phyloP scores from a whole-genome alignment of 2,113 vertebrate genomes.

The Merops nubicus region DNA sequence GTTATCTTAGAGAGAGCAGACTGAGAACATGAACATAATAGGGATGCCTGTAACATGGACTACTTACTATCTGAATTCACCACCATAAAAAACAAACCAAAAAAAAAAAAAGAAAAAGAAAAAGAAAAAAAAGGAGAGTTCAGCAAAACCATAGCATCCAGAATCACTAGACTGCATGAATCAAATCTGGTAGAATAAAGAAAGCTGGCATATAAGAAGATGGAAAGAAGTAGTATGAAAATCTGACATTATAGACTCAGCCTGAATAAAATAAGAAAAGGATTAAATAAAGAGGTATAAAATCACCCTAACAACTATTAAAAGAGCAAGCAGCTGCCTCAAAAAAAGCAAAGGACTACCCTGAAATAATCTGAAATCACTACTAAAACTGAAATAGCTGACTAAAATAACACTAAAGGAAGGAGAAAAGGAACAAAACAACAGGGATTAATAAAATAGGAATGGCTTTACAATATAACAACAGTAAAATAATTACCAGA shows the following conservation, averaged over 20 bases:
- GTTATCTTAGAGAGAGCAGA: not conserved
- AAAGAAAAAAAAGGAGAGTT: not conserved
- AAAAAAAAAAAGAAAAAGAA: not conserved
- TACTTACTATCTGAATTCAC: not conserved
- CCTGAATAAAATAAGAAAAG: not conserved
- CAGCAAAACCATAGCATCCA: not conserved
- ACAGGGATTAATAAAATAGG: not conserved
- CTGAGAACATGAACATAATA: not conserved
- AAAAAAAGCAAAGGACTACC: not conserved
- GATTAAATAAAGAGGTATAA: not conserved
- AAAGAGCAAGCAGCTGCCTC: not conserved
- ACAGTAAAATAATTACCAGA: constrained; percentile 3
- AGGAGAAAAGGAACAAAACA: not conserved
- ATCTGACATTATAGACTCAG: not conserved
- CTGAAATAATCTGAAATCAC: not conserved
- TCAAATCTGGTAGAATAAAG: not conserved
- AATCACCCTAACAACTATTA: not conserved
- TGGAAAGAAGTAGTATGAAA: not conserved
- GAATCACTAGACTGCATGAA: not conserved
- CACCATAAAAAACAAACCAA: not conserved
- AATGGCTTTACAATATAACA: not conserved
- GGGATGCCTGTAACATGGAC: not conserved
- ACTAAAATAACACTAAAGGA: not conserved
- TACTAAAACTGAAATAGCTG: not conserved
- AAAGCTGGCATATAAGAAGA: not conserved